Conservation (phyloP, 1,140 invertebrate genomes). For the Drosophila dunni region DNA sequence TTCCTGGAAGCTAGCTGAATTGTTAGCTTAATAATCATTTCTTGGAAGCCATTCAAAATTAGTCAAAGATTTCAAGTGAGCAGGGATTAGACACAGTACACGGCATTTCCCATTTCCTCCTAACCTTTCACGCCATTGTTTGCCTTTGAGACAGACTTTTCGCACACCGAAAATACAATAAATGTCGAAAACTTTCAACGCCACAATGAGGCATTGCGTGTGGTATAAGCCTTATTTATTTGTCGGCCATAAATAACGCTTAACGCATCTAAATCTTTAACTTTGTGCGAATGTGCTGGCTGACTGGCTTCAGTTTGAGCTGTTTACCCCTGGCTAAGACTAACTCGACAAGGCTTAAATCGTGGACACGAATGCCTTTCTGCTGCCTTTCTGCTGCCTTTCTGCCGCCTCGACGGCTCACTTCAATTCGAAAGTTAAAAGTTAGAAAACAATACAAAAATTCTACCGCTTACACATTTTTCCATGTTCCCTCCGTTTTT, state of each 20-base stretch:
- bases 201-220: slow-evolving; percentile 82
- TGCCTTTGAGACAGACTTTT: slow-evolving; percentile 19
- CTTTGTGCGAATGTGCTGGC: slow-evolving; percentile 75
- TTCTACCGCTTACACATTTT: slow-evolving; percentile 42
- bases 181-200: slow-evolving; percentile 81
- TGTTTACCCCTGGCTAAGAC: slow-evolving; percentile 71
- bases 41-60: slow-evolving; percentile 17
- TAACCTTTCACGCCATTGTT: too few relatives aligned
- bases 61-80: neutral
- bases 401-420: slow-evolving; percentile 17
- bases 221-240: slow-evolving; percentile 83
- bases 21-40: neutral
- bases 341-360: slow-evolving; percentile 78
- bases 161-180: slow-evolving; percentile 67
- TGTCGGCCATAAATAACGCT: slow-evolving; percentile 82
- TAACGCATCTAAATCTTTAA: slow-evolving; percentile 83
- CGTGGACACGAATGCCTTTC: slow-evolving; percentile 43
- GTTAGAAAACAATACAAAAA: slow-evolving; percentile 76
- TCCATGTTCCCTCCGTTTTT: neutral
- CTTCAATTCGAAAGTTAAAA: slow-evolving; percentile 68
- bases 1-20: neutral
- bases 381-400: slow-evolving; percentile 23
- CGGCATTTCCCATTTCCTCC: neutral
- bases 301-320: slow-evolving; percentile 47
- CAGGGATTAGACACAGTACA: neutral